Base-by-base conservation (phyloP, 2,113 vertebrate genomes). In the Psettodes erumei region DNA sequence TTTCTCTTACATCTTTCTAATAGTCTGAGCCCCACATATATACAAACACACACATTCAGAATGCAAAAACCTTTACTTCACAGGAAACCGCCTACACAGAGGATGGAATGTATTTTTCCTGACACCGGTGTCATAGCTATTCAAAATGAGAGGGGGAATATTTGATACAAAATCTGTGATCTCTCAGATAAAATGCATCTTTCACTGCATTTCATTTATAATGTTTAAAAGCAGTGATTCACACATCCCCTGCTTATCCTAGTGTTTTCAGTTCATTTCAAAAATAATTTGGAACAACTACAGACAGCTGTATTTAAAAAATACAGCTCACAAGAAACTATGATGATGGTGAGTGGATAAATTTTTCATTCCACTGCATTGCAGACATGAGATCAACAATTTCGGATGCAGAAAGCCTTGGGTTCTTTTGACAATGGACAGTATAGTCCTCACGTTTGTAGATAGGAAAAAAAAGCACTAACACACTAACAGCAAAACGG, bases 71-170 rank as follows among this genome's bases (percentile, higher is more conserved):
- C 63, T n/a, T 45, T 67, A 82, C 60, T 75, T 81, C 66, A 67
- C 51, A 73, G 70, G 18, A 48, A 71, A 68, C 81, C 85, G 60
- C 84, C 65, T 68, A 71, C 78, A 81, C 79, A 83, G 61, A 76
- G 12, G 74, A 54, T 54, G 2, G 33, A 21, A 37, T 42, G 10
- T 76, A 61, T 73, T 56, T 61, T 51, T 38, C 56, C 79, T 75
- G 59, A 84, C 61, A 75, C 69, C 6, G 18, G 62, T 68, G 67
- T 79, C 60, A 80, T 15, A 53, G 12, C 50, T 40, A 40, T 80
- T 73, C 54, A 71, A 65, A 59, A 42, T 7, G 58, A 55, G 6
- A 19, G 18, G 27, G 19, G 13, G 25, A 42, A 71, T 64, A 66
- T 59, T 23, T 79, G 71, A 80, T 64, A 56, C 47, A 66, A 45